Percentiles rank a stretch among this genome's conserved stretches.
Conservation (phyloP, 2,113 vertebrate species). For the Perca fluviatilis region DNA sequence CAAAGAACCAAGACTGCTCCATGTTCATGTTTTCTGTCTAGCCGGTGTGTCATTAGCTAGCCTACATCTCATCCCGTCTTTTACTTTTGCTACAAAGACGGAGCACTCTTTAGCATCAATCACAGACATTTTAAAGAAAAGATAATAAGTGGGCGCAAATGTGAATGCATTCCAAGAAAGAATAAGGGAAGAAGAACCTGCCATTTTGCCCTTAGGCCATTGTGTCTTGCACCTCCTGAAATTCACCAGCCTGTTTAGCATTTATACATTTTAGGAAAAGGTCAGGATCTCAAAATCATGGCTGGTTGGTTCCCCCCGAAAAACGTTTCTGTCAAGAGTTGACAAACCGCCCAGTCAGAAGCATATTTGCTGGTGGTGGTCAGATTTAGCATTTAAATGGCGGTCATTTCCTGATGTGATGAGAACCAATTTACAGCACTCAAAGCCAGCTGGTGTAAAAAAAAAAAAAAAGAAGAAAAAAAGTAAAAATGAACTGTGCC, state of each 20-base stretch:
- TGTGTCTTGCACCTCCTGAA: not conserved
- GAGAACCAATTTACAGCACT: slow-evolving; percentile 25
- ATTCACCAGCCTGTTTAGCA: not conserved
- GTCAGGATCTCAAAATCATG: not conserved
- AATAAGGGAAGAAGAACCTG: not conserved
- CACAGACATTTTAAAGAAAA: not conserved
- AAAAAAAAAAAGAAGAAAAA: slow-evolving; percentile 3
- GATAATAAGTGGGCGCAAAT: not conserved
- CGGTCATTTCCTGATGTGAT: slow-evolving; percentile 19
- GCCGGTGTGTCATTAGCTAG: too few species aligned
- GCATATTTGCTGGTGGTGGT: not conserved
- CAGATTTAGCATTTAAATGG: slow-evolving; percentile 20
- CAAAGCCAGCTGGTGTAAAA: slow-evolving; percentile 8
- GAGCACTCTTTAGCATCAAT: not conserved
- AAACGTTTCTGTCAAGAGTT: not conserved
- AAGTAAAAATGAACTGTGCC: slow-evolving; percentile 29
- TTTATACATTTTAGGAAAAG: not conserved
- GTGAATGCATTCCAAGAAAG: not conserved
- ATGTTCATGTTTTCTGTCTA: not conserved
- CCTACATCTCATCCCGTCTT: not conserved
- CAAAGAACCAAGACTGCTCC: not conserved
- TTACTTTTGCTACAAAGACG: not conserved
- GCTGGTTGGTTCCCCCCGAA: not conserved
- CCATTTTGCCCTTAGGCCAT: too few species aligned
- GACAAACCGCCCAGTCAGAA: not conserved